Conservation (phyloP, 2,888 invertebrate genomes). For the Stomorhina lunata region DNA sequence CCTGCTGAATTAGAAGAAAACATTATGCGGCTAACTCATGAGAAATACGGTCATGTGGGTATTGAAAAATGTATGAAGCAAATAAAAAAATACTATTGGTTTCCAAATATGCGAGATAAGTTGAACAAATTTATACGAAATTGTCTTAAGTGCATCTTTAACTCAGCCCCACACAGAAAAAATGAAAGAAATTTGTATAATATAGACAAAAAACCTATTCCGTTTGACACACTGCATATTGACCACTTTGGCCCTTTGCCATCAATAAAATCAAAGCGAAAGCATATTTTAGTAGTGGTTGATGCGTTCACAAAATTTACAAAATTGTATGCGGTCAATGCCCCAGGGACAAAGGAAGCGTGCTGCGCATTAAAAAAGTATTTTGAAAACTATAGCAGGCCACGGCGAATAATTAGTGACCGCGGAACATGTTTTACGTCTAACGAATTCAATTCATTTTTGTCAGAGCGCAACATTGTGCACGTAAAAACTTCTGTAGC, state of each 20-base stretch:
- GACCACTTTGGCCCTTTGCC: slow-evolving; percentile 35
- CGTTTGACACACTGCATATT: too few relatives aligned
- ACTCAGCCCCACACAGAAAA: too few relatives aligned
- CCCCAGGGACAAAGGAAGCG: slow-evolving; percentile 34
- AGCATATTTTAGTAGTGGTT: slow-evolving; percentile 29
- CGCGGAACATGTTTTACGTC: slow-evolving; percentile 53
- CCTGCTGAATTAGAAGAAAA: too few relatives aligned
- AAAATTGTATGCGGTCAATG: slow-evolving; percentile 43
- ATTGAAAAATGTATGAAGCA: too few relatives aligned
- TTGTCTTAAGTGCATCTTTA: too few relatives aligned
- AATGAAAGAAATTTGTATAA: too few relatives aligned
- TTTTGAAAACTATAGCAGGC: slow-evolving; percentile 40
- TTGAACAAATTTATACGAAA: too few relatives aligned
- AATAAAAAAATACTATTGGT: too few relatives aligned
- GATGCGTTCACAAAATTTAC: slow-evolving; percentile 49
- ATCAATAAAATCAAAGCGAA: slow-evolving; percentile 12
- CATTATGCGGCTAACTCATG: too few relatives aligned
- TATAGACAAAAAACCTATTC: too few relatives aligned
- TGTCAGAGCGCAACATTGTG: slow-evolving; percentile 35
- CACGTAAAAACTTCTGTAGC: slow-evolving; percentile 51
- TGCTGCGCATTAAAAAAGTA: slow-evolving; percentile 21
- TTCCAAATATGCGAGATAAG: too few relatives aligned
- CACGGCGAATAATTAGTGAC: slow-evolving; percentile 51
- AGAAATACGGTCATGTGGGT: too few relatives aligned
- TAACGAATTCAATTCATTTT: slow-evolving; percentile 34